Evolutionary conservation across 2,113 vertebrate genomes (phyloP).

Genomic region (Gnathonemus echidnorhynchus): DNA sequence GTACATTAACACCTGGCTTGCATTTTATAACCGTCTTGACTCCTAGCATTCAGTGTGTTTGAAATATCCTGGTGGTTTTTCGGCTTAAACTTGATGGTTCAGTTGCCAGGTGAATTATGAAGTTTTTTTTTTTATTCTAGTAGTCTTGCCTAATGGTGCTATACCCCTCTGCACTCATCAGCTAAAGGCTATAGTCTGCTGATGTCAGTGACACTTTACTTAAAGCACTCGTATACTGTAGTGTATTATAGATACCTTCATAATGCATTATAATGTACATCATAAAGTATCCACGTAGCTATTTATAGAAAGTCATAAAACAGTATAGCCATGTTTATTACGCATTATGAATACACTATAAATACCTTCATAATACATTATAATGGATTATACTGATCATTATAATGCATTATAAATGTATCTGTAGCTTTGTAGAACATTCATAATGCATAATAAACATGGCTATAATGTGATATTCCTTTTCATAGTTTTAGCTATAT

Average conservation of each 20-base stretch:
- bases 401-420: too few relatives aligned
- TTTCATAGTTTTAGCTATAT: background rate
- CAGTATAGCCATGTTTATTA: too few relatives aligned
- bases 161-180: background rate
- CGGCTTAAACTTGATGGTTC: background rate
- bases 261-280: background rate
- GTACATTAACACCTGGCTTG: background rate
- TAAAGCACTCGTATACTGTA: too few relatives aligned
- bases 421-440: background rate
- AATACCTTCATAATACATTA: too few relatives aligned
- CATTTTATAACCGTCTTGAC: background rate
- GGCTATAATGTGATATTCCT: background rate
- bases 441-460: background rate
- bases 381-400: too few relatives aligned
- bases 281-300: too few relatives aligned
- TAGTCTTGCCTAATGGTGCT: background rate
- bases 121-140: background rate
- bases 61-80: background rate
- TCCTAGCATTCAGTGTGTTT: background rate
- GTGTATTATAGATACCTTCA: background rate
- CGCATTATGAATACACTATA: too few relatives aligned
- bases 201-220: background rate
- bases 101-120: background rate
- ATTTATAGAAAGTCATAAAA: too few relatives aligned
- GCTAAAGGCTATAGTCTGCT: background rate